Evolutionary conservation across 2,888 invertebrate species (phyloP).

Genomic region (Lagria hirta): DNA sequence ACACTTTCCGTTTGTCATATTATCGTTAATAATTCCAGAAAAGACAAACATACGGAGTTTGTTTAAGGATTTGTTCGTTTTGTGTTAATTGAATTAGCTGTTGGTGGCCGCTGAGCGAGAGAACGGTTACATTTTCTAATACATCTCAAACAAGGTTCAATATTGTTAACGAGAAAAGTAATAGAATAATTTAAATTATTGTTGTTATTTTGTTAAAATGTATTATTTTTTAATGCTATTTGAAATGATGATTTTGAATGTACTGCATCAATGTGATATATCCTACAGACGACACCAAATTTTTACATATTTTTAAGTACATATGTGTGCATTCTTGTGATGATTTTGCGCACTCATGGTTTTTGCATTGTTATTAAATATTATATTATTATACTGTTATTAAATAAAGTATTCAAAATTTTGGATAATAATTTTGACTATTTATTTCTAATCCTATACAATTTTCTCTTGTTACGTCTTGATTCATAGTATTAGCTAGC

Average conservation of each 20-base stretch:
- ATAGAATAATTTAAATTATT: too few species aligned
- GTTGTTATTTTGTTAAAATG: conserved; percentile 6
- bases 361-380: conserved; percentile 33
- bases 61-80: conserved; percentile 14
- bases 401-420: conserved; percentile 29
- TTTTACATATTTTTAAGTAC: conserved; percentile 29
- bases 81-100: conserved; percentile 23
- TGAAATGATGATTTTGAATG: conserved; percentile 9
- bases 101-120: too few species aligned
- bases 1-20: too few species aligned
- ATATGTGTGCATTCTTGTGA: conserved; percentile 32
- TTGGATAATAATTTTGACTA: conserved; percentile 11
- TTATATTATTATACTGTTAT: conserved; percentile 32
- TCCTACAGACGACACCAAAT: conserved; percentile 39
- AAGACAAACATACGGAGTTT: conserved; percentile 16
- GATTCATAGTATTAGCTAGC: too few species aligned
- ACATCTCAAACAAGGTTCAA: conserved; percentile 20
- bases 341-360: conserved; percentile 31
- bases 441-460: too few species aligned
- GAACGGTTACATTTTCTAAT: conserved; percentile 18
- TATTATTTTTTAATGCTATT: conserved; percentile 8
- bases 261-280: conserved; percentile 37
- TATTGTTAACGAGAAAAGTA: too few species aligned
- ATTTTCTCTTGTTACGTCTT: too few species aligned
- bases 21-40: too few species aligned